A percentile compares a stretch with the other conserved stretches of the same genome.
phyloP scores from a whole-genome alignment of 2,888 invertebrate species.

The Drosophila kuntzei region DNA sequence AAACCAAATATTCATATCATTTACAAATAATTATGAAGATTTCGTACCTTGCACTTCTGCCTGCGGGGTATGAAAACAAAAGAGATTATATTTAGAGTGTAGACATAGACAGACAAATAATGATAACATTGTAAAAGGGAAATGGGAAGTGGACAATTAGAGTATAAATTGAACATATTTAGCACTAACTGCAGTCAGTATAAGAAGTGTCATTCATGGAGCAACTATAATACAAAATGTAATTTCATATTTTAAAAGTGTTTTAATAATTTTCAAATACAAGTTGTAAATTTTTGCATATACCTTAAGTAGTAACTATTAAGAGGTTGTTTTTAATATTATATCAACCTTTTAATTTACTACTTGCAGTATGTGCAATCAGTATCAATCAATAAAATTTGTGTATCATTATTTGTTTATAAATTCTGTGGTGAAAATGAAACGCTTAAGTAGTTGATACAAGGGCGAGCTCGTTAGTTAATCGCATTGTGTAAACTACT shows the following conservation, averaged over 20 bases:
- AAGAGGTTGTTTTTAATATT: constrained; percentile 42
- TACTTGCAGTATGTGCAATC: constrained; percentile 54
- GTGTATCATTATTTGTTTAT: background rate
- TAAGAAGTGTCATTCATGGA: background rate
- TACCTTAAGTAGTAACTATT: constrained; percentile 65
- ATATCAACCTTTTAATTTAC: constrained; percentile 65
- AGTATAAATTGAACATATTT: constrained; percentile 38
- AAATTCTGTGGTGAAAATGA: constrained; percentile 16
- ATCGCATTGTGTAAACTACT: constrained; percentile 61
- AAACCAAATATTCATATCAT: constrained; percentile 9
- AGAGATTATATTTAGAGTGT: constrained; percentile 31
- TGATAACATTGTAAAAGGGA: constrained; percentile 19
- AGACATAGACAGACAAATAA: constrained; percentile 3
- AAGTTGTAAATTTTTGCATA: background rate
- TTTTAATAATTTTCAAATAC: background rate
- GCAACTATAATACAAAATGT: background rate
- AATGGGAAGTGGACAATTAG: background rate
- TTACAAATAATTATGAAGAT: constrained; percentile 15
- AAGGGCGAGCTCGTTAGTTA: constrained; percentile 41
- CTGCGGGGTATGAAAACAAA: constrained; percentile 9
- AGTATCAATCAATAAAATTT: background rate
- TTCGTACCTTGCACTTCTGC: background rate
- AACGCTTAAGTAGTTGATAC: constrained; percentile 61
- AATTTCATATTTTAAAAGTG: background rate
- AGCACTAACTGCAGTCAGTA: constrained; percentile 27